These are phyloP conservation scores for Epinephelus lanceolatus DNA, from an alignment of 2,113 vertebrate genomes.

Conservation along the genomic window DNA sequence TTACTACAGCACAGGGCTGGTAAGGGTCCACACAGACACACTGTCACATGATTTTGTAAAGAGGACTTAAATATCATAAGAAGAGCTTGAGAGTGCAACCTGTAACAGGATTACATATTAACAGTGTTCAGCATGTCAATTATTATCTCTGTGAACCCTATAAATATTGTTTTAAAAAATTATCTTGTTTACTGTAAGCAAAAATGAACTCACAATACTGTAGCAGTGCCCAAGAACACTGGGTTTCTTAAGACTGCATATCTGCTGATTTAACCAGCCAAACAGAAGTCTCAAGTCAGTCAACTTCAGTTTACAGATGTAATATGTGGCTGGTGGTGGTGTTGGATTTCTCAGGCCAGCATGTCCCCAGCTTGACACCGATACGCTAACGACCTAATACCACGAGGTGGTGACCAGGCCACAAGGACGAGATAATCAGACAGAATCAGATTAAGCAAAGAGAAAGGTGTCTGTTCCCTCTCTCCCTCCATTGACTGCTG, in stretches of 20 bases:
- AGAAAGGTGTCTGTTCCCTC: slow-evolving; percentile 3
- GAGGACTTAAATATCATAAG: slow-evolving; percentile 7
- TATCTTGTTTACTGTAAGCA: background rate
- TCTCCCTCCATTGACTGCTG: slow-evolving; percentile 14
- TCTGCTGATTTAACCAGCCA: background rate
- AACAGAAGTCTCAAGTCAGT: background rate
- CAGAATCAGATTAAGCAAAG: slow-evolving; percentile 52
- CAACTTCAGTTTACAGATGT: background rate
- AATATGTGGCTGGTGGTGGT: background rate
- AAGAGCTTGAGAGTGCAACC: background rate
- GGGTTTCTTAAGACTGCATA: background rate
- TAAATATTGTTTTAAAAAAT: too few species aligned
- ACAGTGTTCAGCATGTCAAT: slow-evolving; percentile 14
- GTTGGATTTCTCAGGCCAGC: slow-evolving; percentile 4
- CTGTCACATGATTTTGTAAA: background rate
- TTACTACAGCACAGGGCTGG: slow-evolving; percentile 88
- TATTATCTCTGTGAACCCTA: slow-evolving; percentile 1
- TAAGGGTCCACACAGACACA: slow-evolving; percentile 54
- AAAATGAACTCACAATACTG: background rate
- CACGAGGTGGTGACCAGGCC: slow-evolving; percentile 43
- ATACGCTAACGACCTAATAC: slow-evolving; percentile 26
- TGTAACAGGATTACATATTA: slow-evolving; percentile 13
- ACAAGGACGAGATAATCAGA: slow-evolving; percentile 40
- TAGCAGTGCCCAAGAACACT: background rate
- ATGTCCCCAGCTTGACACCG: background rate